Base-by-base conservation (phyloP, 2,888 invertebrate species). In the Andrena trimmerana region DNA sequence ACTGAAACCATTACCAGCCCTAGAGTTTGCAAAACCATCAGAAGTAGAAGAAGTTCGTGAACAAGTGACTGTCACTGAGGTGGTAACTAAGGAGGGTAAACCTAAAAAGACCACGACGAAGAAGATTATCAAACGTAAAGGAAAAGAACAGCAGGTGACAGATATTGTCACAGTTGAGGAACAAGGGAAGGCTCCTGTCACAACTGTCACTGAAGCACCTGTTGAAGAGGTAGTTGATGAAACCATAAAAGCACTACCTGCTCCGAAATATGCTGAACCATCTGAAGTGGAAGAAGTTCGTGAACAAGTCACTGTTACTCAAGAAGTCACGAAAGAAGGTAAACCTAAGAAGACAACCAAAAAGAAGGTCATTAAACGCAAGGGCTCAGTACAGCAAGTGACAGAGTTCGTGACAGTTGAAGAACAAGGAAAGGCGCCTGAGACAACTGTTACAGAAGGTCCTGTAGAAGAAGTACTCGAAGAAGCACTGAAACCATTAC, bases 201-300 rank as follows among this genome's bases (percentile, higher is more conserved):
- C 84, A 0, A 88, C 84, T 0, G 65, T 90, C 0, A 72, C 79
- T 0, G 86, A 88, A 66, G 81, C 59, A 0, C 86, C 95, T 54
- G 91, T 93, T 80, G 90, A 90, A 8, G 78, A 93, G 87, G 69
- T 92, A 0, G 6, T 81, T 0, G 81, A 84, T 8, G 78, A 93
- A 78, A 88, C 94, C 92, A 7, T 71, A 0, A 63, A 50, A 27
- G 20, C 77, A 8, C 6, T 82, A 48, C 85, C 93, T 69, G 88
- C 94, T 4, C 91, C 94, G 16, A 94, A 94, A 90, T 94, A 94
- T 75, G 89, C 93, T 1, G 94, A 68, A 77, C 89, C 94, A 81
- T 90, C 93, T 24, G 88, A 94, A 16, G 59, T 71, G 0, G 86
- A 91, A 79, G 89, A 90, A 63, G 75, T 90, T 0, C 69, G 60